A percentile compares a stretch with the other conserved stretches of the same genome.
Evolutionary conservation across 2,113 vertebrate species (phyloP).

Genomic region (Triplophysa tibetana): DNA sequence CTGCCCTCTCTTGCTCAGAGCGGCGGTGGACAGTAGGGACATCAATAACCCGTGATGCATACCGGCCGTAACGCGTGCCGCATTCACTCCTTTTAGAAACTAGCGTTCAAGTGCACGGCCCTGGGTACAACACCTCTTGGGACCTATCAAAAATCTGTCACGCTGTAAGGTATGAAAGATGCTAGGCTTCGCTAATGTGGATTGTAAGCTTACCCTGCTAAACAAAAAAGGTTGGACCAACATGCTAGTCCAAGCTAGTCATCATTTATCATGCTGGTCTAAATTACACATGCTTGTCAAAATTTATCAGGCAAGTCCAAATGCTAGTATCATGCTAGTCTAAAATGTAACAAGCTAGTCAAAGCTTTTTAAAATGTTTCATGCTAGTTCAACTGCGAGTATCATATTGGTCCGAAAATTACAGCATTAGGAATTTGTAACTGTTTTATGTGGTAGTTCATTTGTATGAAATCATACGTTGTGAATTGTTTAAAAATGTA

Average conservation of each 20-base stretch:
- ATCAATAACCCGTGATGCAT: conserved; percentile 61
- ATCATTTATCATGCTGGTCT: no score
- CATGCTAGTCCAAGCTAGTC: neutral
- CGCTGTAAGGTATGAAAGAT: conserved; percentile 3
- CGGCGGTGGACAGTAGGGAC: conserved; percentile 44
- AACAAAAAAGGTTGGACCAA: neutral
- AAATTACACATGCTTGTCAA: no score
- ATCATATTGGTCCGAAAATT: no score
- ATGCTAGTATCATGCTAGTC: no score
- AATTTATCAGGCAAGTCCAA: no score
- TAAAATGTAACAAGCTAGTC: no score
- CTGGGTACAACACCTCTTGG: conserved; percentile 21
- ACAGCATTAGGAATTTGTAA: no score
- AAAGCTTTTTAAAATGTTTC: no score
- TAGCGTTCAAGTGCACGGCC: conserved; percentile 17
- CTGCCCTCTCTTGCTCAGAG: conserved; percentile 67
- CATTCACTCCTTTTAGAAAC: conserved; percentile 7
- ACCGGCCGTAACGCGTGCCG: conserved; percentile 44
- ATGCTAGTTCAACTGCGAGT: no score
- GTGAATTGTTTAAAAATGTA: no score
- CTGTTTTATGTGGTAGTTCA: no score
- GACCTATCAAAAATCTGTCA: conserved; percentile 21
- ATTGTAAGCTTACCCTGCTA: neutral
- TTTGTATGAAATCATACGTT: no score
- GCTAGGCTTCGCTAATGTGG: conserved; percentile 10